These are phyloP conservation scores for Equus quagga DNA, from an alignment of 2,113 vertebrate species.

Conservation along the genomic window DNA sequence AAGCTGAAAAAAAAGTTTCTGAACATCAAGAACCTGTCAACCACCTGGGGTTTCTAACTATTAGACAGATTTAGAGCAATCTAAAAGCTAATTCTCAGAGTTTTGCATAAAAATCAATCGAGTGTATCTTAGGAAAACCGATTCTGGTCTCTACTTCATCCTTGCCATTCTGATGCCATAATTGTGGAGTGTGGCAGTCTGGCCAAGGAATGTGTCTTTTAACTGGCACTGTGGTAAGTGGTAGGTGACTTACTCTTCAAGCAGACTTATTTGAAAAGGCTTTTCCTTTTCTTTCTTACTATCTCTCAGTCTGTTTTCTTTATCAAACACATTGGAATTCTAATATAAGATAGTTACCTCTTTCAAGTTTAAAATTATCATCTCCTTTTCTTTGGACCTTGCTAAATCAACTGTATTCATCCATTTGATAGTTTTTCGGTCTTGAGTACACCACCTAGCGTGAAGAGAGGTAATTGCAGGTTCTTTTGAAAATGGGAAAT, in stretches of 20 bases:
- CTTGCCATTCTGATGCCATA: not conserved
- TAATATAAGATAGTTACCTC: not conserved
- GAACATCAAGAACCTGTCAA: not conserved
- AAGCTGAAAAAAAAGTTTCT: not conserved
- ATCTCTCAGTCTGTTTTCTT: not conserved
- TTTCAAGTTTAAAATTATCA: slow-evolving; percentile 11
- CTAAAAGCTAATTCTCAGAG: not conserved
- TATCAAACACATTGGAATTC: not conserved
- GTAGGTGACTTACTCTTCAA: not conserved
- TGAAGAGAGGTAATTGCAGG: not conserved
- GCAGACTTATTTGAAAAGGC: not conserved
- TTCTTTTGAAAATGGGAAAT: not conserved
- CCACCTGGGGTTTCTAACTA: not conserved
- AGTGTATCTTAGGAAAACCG: not conserved
- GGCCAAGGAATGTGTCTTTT: not conserved
- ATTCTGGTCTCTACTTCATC: not conserved
- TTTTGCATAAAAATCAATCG: not conserved
- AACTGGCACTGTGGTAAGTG: too few relatives aligned
- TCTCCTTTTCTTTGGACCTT: slow-evolving; percentile 1
- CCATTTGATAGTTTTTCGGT: not conserved
- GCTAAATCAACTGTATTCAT: not conserved
- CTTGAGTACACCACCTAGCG: slow-evolving; percentile 1
- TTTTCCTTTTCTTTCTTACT: not conserved
- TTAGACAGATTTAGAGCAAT: not conserved
- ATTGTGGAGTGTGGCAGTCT: accelerated